Conservation (phyloP, 1,140 invertebrate genomes). For the Caerostris darwini region DNA sequence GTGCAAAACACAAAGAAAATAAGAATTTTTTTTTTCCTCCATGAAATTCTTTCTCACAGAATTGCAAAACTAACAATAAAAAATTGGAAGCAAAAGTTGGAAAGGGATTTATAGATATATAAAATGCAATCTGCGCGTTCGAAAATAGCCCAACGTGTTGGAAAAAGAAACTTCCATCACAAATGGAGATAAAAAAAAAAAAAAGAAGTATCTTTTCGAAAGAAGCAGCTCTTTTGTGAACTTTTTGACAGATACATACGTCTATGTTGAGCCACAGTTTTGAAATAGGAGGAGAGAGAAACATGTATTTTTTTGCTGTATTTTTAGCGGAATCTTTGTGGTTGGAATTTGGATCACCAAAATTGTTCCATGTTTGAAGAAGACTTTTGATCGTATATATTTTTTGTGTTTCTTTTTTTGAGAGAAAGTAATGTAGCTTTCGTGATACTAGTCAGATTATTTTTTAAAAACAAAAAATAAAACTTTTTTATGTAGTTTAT, state of each 20-base stretch:
- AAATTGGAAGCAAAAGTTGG: neutral
- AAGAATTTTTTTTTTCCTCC: neutral
- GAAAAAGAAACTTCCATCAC: neutral
- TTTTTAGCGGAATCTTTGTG: too few species aligned
- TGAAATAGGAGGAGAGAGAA: neutral
- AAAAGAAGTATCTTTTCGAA: neutral
- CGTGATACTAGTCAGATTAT: too few species aligned
- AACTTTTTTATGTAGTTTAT: too few species aligned
- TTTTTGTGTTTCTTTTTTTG: neutral
- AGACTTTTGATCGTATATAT: neutral
- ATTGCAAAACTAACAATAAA: neutral
- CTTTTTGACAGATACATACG: neutral
- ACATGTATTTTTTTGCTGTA: too few species aligned
- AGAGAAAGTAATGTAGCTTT: neutral
- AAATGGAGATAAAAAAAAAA: neutral
- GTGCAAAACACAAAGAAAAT: neutral
- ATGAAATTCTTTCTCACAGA: neutral
- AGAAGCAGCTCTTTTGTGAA: neutral
- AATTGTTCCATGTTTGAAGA: neutral
- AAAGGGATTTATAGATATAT: neutral
- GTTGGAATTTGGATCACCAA: neutral
- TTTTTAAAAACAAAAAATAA: too few species aligned
- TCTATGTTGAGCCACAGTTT: neutral
- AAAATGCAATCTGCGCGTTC: neutral
- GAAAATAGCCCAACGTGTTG: neutral